Evolutionary conservation across 2,888 invertebrate species (phyloP), one percentile per base, ranked within the genome.

Genomic region (Ichneumoninae sp.): DNA sequence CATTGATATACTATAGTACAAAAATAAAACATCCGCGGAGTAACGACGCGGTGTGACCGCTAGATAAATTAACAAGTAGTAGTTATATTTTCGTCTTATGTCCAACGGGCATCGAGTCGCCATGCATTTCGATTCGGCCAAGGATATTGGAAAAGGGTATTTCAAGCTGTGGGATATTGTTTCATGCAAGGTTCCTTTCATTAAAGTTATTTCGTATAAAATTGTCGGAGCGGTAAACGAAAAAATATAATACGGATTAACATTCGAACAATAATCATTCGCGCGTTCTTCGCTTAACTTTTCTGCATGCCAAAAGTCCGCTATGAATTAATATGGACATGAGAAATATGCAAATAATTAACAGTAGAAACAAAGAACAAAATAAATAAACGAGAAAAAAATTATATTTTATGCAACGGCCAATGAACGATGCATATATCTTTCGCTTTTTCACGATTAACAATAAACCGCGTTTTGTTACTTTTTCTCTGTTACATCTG

Each of bases 391-490:
- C 50, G 26, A 30, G 13, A 16, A 19, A 19, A 36, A 68, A 40
- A 10, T 10, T 33, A 26, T 57, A 60, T 26, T 60, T 60, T 19
- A 69, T 76, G 36, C 40, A 50, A 68, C 16, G n/a, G 44, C 52
- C 50, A 26, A 60, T 57, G 76, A 70, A 79, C 22, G 65, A 81
- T 57, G 66, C 57, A 30, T 73, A 60, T 52, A 22, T 66, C 70
- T 78, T 65, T 68, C 65, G 33, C 47, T 77, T 65, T 78, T 19
- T 40, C 74, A 66, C 70, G 13, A 16, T 54, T 54, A 71, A 57
- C 57, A 13, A 68, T 91, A 91, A 93, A 92, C 91, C 93, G 92
- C 68, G 47, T 83, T 69, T 69, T 13, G 10, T 33, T 66, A 33
- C 4, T 22, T 40, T 70, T 70, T 57, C 16, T 75, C n/a, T 13